Base-by-base conservation (phyloP, 2,113 vertebrate species). In the Raja brachyura region DNA sequence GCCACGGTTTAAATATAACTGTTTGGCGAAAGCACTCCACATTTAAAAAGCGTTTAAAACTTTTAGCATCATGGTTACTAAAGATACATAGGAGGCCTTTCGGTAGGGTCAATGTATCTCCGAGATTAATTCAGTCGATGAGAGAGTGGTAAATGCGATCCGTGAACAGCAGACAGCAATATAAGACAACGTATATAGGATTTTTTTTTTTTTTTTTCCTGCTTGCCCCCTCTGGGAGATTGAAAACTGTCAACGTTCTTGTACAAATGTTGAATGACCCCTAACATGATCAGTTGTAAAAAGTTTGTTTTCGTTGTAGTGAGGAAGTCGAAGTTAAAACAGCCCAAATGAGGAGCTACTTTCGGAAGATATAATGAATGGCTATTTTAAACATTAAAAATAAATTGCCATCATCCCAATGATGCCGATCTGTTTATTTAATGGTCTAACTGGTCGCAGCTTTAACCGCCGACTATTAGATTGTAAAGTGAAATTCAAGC, bases 401-500 rank as follows among this genome's bases (percentile, higher is more conserved):
- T 28, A 63, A 33, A 85, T 63, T 16, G 20, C 66, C 61, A 73
- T 28, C 20, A 73, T 73, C n/a, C 25, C 66, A 54, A 48, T 92
- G 20, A 70, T 25, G 68, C 66, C 22, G 66, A 39, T 92, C 68
- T 92, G 88, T 92, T 92, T 73, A 54, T 11, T 74, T 92, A 70
- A 70, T 28, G 31, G 33, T 22, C 66, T 25, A 54, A 88, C n/a
- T 88, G 83, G 83, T 31, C 59, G 59, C n/a, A 61, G 59, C 63
- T 63, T 88, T 88, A 31, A 88, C 83, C 28, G 59, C 56, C 83
- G n/a, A n/a, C 56, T 86, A 86, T 86, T 59, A 86, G 81, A 95
- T 94, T 78, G 94, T 94, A 96, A 97, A 98, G 96, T 97, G 97
- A 97, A 97, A 98, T 97, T 97, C 97, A 98, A 98, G 97, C 97